phyloP scores from a whole-genome alignment of 2,888 invertebrate species.

The Sesamia inferens region DNA sequence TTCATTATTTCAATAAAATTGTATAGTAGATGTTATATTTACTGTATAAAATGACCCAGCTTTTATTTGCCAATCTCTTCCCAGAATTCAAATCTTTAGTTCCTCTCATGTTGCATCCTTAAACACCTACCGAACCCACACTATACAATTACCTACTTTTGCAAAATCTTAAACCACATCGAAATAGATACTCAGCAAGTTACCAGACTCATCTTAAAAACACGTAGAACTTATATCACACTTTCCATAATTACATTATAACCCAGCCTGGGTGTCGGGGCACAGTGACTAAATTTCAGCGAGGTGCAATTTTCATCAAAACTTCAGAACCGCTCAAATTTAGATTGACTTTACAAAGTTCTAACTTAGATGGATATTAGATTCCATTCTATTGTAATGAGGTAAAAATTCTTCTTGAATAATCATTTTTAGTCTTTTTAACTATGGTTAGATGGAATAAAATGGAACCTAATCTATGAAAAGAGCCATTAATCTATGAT shows the following conservation, averaged over 20 bases:
- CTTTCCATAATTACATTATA: slow-evolving; percentile 40
- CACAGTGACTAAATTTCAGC: slow-evolving; percentile 51
- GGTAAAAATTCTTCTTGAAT: slow-evolving; percentile 15
- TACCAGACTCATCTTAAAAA: slow-evolving; percentile 15
- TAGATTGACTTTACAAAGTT: slow-evolving; percentile 60
- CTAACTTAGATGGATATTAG: slow-evolving; percentile 49
- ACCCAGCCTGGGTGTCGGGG: slow-evolving; percentile 21
- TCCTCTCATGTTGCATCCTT: no score
- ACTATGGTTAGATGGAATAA: neutral
- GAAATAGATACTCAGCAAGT: neutral
- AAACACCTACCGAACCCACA: neutral
- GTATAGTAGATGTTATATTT: no score
- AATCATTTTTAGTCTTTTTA: neutral
- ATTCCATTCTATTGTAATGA: slow-evolving; percentile 38
- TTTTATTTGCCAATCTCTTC: no score
- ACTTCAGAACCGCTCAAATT: slow-evolving; percentile 60
- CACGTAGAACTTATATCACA: slow-evolving; percentile 26
- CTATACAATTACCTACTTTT: neutral
- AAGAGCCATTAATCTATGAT: neutral
- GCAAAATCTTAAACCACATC: neutral
- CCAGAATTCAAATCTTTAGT: no score
- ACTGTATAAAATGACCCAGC: no score
- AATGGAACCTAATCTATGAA: neutral
- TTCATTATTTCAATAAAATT: no score
- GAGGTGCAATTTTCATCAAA: slow-evolving; percentile 60